A percentile compares a stretch with the other conserved stretches of the same genome.
phyloP scores from a whole-genome alignment of 2,888 invertebrate genomes.

The Harpalus rufipes region DNA sequence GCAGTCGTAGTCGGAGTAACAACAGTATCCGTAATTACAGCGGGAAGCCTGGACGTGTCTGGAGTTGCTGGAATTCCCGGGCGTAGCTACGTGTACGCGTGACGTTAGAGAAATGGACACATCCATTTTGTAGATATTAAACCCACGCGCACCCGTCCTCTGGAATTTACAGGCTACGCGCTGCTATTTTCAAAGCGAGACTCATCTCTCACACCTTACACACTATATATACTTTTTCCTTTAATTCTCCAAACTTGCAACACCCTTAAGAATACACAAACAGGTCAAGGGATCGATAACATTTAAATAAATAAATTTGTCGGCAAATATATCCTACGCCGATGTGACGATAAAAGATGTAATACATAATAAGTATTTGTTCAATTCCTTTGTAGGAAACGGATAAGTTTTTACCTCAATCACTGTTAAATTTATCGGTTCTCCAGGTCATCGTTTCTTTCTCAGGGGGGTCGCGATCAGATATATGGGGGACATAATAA shows the following conservation, averaged over 20 bases:
- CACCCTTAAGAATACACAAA: neutral
- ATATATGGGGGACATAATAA: no score
- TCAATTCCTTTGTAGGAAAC: no score
- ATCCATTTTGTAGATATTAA: constrained; percentile 65
- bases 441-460: no score
- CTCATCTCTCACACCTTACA: constrained; percentile 54
- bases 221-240: constrained; percentile 54
- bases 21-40: constrained; percentile 74
- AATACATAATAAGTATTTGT: no score
- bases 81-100: constrained; percentile 67
- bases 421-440: no score
- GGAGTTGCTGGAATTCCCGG: constrained; percentile 75
- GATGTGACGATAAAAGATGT: no score
- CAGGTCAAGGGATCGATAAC: neutral
- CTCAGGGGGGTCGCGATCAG: no score
- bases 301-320: no score
- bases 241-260: neutral
- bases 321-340: no score
- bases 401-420: no score
- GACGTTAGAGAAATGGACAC: constrained; percentile 65
- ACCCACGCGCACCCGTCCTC: constrained; percentile 42
- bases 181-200: constrained; percentile 56
- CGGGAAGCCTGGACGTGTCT: constrained; percentile 76
- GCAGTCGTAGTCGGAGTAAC: constrained; percentile 70
- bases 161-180: constrained; percentile 51